Evolutionary conservation across 2,888 invertebrate species (phyloP).

Genomic region (Tanytarsus gracilentus): DNA sequence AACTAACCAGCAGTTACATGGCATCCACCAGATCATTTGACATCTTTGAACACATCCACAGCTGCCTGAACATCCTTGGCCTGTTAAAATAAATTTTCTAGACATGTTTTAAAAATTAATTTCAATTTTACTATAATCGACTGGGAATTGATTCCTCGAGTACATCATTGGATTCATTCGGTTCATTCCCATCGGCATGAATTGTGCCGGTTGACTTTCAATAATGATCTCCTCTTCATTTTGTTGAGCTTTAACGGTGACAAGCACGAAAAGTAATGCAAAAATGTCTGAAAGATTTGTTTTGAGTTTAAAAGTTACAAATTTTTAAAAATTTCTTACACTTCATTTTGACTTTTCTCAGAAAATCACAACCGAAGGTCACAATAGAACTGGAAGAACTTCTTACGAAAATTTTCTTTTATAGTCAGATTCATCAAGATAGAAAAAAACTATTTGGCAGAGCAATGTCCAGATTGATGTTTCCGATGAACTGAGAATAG

Average conservation of each 20-base stretch:
- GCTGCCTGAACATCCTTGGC: not conserved
- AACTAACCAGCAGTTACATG: not conserved
- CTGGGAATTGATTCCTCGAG: not conserved
- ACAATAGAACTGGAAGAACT: too few species aligned
- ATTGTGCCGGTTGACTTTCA: not conserved
- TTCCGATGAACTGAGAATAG: too few species aligned
- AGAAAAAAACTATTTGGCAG: too few species aligned
- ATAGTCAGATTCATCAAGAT: too few species aligned
- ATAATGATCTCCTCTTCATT: not conserved
- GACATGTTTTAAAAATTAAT: not conserved
- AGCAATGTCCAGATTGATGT: too few species aligned
- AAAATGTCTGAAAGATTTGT: not conserved
- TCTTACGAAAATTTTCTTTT: too few species aligned
- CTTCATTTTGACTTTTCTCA: too few species aligned
- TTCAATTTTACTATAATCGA: not conserved
- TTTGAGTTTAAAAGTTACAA: too few species aligned
- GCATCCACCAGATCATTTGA: not conserved
- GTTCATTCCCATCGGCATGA: not conserved
- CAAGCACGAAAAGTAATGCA: not conserved
- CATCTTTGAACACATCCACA: not conserved
- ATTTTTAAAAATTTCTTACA: too few species aligned
- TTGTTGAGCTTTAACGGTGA: not conserved
- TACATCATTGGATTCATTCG: not conserved
- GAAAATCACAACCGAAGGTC: too few species aligned
- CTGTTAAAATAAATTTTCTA: not conserved